A percentile compares a stretch with the other conserved stretches of the same genome.
These are phyloP conservation scores for Drosophila pruinosa DNA, from an alignment of 1,140 invertebrate genomes.

Conservation along the genomic window DNA sequence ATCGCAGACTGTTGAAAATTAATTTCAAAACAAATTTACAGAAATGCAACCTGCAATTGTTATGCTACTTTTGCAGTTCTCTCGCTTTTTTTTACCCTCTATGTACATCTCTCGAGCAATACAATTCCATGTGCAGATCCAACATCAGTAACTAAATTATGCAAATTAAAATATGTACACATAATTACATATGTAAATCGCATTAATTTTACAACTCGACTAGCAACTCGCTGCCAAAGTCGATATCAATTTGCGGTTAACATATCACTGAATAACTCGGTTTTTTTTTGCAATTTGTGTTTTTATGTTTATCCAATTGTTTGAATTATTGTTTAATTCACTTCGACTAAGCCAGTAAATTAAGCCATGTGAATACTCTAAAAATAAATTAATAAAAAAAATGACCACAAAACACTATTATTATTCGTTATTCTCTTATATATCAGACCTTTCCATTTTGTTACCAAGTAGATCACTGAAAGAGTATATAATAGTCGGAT, in stretches of 20 bases:
- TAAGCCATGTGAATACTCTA: background rate
- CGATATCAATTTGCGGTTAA: constrained; percentile 71
- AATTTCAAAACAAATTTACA: constrained; percentile 53
- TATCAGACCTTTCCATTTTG: background rate
- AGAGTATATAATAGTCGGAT: background rate
- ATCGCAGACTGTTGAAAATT: constrained; percentile 62
- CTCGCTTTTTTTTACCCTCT: background rate
- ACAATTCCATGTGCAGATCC: constrained; percentile 3
- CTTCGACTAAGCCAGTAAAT: too few species aligned
- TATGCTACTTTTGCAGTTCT: constrained; percentile 5
- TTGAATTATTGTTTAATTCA: constrained; percentile 5
- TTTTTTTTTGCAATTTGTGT: constrained; percentile 4
- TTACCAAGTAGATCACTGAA: background rate
- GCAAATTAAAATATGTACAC: constrained; percentile 79
- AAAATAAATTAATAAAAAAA: too few species aligned
- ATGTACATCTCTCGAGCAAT: background rate
- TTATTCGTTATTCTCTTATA: background rate
- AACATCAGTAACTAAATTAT: constrained; percentile 69
- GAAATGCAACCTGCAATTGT: constrained; percentile 37
- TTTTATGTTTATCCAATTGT: background rate
- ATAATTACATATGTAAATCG: constrained; percentile 80
- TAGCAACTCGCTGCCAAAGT: constrained; percentile 43
- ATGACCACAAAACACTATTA: too few species aligned
- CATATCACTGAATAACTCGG: constrained; percentile 53
- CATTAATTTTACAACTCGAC: constrained; percentile 63